phyloP scores from a whole-genome alignment of 1,140 invertebrate genomes.

The Hyposmocoma kahamanoa region DNA sequence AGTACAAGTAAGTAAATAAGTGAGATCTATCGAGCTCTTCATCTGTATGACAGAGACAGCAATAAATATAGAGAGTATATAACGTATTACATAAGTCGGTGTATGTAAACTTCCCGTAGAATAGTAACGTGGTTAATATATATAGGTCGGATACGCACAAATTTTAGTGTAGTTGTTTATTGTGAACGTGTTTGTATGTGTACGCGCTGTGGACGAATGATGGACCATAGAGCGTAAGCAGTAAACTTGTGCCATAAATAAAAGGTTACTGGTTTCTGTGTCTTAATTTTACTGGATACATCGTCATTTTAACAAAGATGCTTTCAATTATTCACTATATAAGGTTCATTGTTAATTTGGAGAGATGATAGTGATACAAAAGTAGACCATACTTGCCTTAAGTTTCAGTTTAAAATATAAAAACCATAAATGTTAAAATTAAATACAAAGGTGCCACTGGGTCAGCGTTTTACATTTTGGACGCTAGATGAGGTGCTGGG shows the following conservation, averaged over 20 bases:
- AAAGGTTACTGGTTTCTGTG: background rate
- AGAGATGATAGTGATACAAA: background rate
- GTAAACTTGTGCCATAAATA: background rate
- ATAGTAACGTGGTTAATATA: too few relatives aligned
- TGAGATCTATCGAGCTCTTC: constrained; percentile 57
- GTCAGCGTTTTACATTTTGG: too few relatives aligned
- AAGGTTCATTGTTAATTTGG: background rate
- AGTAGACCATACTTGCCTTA: background rate
- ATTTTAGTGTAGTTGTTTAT: constrained; percentile 53
- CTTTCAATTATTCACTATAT: background rate
- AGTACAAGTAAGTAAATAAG: constrained; percentile 62
- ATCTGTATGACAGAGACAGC: constrained; percentile 67
- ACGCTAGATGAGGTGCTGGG: too few relatives aligned
- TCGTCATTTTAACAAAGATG: background rate
- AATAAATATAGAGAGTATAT: constrained; percentile 52
- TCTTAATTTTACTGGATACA: background rate
- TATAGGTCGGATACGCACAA: constrained; percentile 72
- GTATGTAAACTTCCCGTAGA: too few relatives aligned
- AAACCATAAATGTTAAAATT: too few relatives aligned
- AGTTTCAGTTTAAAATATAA: too few relatives aligned
- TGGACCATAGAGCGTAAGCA: background rate
- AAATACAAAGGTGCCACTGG: too few relatives aligned
- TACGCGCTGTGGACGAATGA: constrained; percentile 8
- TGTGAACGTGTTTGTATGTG: constrained; percentile 24
- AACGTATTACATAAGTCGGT: too few relatives aligned